A percentile compares a stretch with the other conserved stretches of the same genome.
Evolutionary conservation across 2,888 invertebrate species (phyloP).

Genomic region (Lasioglossum lativentre): DNA sequence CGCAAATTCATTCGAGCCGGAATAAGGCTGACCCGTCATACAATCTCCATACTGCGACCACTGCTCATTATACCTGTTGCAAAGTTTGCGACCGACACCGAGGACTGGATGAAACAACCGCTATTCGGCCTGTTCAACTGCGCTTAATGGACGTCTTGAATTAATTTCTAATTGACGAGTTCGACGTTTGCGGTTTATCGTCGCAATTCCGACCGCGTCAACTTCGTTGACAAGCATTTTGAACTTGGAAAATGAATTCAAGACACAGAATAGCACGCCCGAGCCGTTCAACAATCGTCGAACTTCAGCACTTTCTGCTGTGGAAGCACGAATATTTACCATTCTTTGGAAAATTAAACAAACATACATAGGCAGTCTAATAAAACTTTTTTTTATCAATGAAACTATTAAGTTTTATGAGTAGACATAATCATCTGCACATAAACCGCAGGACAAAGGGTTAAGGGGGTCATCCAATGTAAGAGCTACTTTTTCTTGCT

Average conservation of each 20-base stretch:
- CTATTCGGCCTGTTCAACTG: conserved; percentile 7
- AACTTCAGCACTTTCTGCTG: too few species aligned
- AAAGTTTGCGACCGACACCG: conserved; percentile 57
- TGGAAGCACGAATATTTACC: background rate
- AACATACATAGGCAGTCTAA: background rate
- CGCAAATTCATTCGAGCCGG: conserved; percentile 41
- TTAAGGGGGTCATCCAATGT: too few species aligned
- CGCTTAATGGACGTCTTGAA: conserved; percentile 53
- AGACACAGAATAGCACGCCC: background rate
- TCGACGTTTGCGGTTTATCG: conserved; percentile 8
- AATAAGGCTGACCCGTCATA: conserved; percentile 57
- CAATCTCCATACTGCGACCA: conserved; percentile 45
- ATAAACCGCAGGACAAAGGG: background rate
- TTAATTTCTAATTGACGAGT: conserved; percentile 51
- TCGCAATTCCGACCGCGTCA: background rate
- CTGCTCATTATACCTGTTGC: conserved; percentile 69
- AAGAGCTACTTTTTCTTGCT: too few species aligned
- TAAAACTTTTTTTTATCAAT: too few species aligned
- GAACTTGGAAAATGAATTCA: background rate
- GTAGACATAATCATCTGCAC: too few species aligned
- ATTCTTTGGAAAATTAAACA: background rate
- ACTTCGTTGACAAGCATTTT: background rate
- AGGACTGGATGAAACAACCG: conserved; percentile 28
- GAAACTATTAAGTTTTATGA: too few species aligned
- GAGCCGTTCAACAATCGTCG: background rate